Conservation (phyloP, 2,888 invertebrate genomes). For the Plemyria rubiginata region DNA sequence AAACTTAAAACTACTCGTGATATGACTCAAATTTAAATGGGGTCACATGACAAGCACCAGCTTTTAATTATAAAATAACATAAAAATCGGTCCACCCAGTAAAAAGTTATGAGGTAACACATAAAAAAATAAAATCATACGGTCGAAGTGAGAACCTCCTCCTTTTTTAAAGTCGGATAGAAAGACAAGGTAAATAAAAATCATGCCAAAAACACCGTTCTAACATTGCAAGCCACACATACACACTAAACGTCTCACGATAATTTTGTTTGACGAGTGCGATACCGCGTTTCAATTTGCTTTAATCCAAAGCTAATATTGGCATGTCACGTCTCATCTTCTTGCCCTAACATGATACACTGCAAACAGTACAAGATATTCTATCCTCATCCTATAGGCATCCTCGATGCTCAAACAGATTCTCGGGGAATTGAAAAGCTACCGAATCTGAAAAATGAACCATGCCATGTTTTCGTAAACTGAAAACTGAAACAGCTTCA, state of each 20-base stretch:
- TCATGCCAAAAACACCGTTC: neutral
- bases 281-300: slow-evolving; percentile 27
- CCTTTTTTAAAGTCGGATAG: too few species aligned
- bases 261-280: slow-evolving; percentile 19
- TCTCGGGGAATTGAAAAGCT: neutral
- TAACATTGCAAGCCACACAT: slow-evolving; percentile 1
- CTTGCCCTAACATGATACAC: slow-evolving; percentile 22
- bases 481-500: too few species aligned
- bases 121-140: too few species aligned
- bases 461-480: neutral
- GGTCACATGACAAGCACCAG: too few species aligned
- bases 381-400: neutral
- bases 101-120: too few species aligned
- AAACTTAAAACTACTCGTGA: too few species aligned
- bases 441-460: neutral
- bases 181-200: neutral
- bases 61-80: too few species aligned
- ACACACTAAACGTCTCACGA: slow-evolving; percentile 7
- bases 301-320: slow-evolving; percentile 27
- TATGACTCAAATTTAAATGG: too few species aligned
- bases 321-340: slow-evolving; percentile 15
- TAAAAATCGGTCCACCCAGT: too few species aligned
- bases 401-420: neutral
- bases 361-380: slow-evolving; percentile 10
- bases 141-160: too few species aligned